Conservation (phyloP, 2,888 invertebrate genomes). For the Nesidiocoris tenuis region DNA sequence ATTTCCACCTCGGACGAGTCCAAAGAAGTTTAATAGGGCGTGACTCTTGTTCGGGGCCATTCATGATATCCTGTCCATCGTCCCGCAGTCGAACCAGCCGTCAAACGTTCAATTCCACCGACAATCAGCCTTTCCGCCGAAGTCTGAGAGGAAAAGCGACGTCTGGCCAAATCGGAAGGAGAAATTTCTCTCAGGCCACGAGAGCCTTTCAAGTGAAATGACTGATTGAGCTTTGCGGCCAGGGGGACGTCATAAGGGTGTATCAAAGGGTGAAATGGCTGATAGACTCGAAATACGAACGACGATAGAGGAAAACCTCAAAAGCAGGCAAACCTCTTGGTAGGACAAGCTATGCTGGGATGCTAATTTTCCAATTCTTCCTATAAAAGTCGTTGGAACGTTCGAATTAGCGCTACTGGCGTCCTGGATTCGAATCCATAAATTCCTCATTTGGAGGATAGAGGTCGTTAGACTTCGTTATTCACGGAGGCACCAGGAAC, state of each 20-base stretch:
- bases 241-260: not conserved
- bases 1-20: constrained; percentile 26
- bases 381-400: too few species aligned
- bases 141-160: not conserved
- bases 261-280: not conserved
- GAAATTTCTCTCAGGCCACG: not conserved
- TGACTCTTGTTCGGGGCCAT: not conserved
- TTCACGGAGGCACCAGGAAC: too few species aligned
- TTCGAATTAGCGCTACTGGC: too few species aligned
- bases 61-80: not conserved
- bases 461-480: too few species aligned
- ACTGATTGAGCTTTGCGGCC: not conserved
- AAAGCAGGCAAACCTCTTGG: too few species aligned
- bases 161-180: not conserved
- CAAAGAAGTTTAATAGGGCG: constrained; percentile 30
- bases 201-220: not conserved
- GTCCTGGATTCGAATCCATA: too few species aligned
- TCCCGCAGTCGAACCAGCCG: not conserved
- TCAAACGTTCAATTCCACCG: not conserved
- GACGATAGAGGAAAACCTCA: too few species aligned
- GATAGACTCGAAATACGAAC: not conserved
- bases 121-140: not conserved
- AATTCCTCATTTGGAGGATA: too few species aligned
- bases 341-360: too few species aligned
- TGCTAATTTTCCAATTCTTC: too few species aligned